Evolutionary conservation across 2,113 vertebrate genomes (phyloP), one percentile per base, ranked within the genome.

Genomic region (Bufo gargarizans): DNA sequence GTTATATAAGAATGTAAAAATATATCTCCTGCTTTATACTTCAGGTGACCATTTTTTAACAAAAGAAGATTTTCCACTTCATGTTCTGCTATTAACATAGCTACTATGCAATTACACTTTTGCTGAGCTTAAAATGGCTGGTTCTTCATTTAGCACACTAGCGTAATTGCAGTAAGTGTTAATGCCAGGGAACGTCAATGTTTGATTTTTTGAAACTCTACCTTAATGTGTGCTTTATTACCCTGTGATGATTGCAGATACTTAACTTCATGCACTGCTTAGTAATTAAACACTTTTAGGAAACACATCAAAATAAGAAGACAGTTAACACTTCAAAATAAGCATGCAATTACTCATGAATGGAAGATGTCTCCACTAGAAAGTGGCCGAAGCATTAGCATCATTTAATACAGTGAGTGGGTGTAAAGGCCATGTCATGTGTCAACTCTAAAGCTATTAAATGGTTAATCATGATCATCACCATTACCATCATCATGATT

Each of bases 261-360:
- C 76, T 86, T 86, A 88, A 45, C 69, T 82, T 47, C 71, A 11
- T 76, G 67, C 53, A 74, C 69, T 83, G 50, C 45, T 59, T 53
- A 72, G 80, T 77, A 88, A 83, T 88, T 88, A 83, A 88, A 83
- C 78, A 76, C 86, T 88, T 82, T 88, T 82, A 83, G 63, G 67
- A 61, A 88, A 88, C 55, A 82, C 17, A 83, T 88, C 79, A 88
- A 82, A 82, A 88, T 61, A 83, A 81, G 69, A 61, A 88, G 79
- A 72, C 86, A 74, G 56, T 61, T 88, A 88, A 63, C 55, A 76
- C 86, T 67, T 76, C 56, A 22, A 59, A 81, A 45, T 13, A 72
- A 33, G 49, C 63, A 59, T 14, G 77, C 79, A 88, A 88, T 83
- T 82, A 82, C 53, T 82, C 78, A 74, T 74, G 45, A 88, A 20